Base-by-base conservation (phyloP, 2,113 vertebrate genomes). In the Opisthocomus hoazin region DNA sequence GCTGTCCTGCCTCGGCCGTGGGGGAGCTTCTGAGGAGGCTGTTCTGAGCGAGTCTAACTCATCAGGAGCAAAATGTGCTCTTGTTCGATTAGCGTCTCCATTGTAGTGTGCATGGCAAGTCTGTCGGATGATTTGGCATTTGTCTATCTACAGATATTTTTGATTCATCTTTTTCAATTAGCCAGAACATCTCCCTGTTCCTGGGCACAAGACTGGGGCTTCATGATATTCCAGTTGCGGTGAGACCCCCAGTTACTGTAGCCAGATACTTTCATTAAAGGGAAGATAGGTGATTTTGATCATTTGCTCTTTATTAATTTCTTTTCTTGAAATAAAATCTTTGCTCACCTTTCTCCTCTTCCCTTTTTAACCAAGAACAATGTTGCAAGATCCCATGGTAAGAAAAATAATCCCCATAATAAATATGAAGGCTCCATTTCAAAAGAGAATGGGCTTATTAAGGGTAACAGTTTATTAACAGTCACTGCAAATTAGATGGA, bases 391-490 rank as follows among this genome's bases (percentile, higher is more conserved):
- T 89, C 80, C 65, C 73, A 70, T 51, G 77, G 74, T 63, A 80
- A 45, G 46, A 84, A 89, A 83, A 94, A 87, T 85, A 95, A 93
- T 91, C 45, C 84, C n/a, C 57, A 34, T 76, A 91, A 89, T 91
- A 91, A 94, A 65, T 91, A 77, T 63, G 70, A 92, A 89, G 32
- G 24, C 74, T 85, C 53, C 34, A 53, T 95, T 95, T 94, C 84
- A 84, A 78, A 95, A 82, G 53, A 79, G 36, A 90, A 89, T 51
- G 65, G 22, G 36, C 81, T 95, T 95, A 94, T 92, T 93, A 95
- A 91, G 89, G 81, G 73, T 71, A 94, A 75, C 77, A 84, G 70
- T 96, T 97, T 94, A 96, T 94, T 95, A 96, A 77, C 94, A 96
- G 74, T 80, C 70, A 51, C 89, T 94, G 45, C 54, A 91, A 95